A percentile compares a stretch with the other conserved stretches of the same genome.
Evolutionary conservation across 2,113 vertebrate species (phyloP).

Genomic region (Orthonyx spaldingii): DNA sequence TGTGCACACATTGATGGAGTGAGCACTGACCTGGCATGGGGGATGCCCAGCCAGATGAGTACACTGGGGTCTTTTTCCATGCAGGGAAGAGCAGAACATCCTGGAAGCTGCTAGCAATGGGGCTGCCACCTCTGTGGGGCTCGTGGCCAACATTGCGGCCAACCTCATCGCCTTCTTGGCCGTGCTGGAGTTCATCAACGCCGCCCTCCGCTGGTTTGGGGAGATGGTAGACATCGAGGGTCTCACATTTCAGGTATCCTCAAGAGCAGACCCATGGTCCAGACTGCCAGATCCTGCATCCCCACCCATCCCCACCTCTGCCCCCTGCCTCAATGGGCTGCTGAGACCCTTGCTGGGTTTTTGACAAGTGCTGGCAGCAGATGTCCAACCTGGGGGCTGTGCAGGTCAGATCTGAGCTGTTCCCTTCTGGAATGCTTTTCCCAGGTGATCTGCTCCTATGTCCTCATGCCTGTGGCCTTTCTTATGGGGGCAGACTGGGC

Average conservation of each 20-base stretch:
- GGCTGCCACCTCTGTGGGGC: slow-evolving; percentile 79
- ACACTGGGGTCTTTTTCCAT: background rate
- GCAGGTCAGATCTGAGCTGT: background rate
- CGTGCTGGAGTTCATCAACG: slow-evolving; percentile 84
- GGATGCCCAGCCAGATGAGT: background rate
- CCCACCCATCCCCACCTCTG: background rate
- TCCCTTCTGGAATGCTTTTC: background rate
- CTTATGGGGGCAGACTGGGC: slow-evolving; percentile 87
- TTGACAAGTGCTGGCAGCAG: background rate
- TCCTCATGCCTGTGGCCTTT: slow-evolving; percentile 91
- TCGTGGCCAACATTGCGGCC: slow-evolving; percentile 87
- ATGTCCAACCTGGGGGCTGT: fast-evolving
- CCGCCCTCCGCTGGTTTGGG: slow-evolving; percentile 83
- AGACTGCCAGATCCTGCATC: background rate
- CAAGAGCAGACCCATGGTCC: background rate
- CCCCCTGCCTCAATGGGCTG: background rate
- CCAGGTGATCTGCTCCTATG: slow-evolving; percentile 89
- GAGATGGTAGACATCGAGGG: slow-evolving; percentile 81
- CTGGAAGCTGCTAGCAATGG: slow-evolving; percentile 89
- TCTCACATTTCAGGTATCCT: slow-evolving; percentile 86
- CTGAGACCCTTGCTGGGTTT: background rate
- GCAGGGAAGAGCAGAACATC: slow-evolving; percentile 84
- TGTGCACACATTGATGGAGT: background rate
- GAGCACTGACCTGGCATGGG: background rate
- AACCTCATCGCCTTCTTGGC: slow-evolving; percentile 92